Conservation (phyloP, 2,797 vertebrate species). For the Pantherophis vulpinus region DNA sequence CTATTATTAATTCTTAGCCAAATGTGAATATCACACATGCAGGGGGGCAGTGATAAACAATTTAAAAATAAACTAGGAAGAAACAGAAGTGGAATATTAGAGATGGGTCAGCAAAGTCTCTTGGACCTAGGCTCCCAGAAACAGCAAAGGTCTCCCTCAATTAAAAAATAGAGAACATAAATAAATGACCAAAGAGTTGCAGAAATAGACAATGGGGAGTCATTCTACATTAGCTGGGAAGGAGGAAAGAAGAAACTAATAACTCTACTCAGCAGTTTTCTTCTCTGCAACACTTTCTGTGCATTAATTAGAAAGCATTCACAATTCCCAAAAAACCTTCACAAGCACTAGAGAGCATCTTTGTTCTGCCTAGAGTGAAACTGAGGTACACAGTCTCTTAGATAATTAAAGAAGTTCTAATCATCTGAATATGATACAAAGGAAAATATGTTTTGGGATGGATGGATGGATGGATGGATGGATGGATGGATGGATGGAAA, state of each 20-base stretch:
- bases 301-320: not conserved
- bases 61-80: constrained; percentile 1
- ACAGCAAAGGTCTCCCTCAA: not conserved
- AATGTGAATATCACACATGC: not conserved
- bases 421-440: not conserved
- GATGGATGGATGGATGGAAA: not conserved
- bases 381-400: not conserved
- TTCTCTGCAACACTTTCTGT: not conserved
- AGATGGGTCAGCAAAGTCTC: not conserved
- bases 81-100: not conserved
- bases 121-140: not conserved
- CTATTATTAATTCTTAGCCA: constrained; percentile 29
- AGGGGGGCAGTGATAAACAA: not conserved
- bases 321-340: not conserved
- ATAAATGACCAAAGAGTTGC: not conserved
- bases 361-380: not conserved
- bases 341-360: not conserved
- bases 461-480: not conserved
- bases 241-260: not conserved
- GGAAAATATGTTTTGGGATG: not conserved
- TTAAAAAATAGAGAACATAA: not conserved
- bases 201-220: constrained; percentile 10
- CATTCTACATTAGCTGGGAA: not conserved
- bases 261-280: not conserved
- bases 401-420: constrained; percentile 25